These are phyloP conservation scores for Gasterosteus nipponicus DNA, from an alignment of 2,113 vertebrate genomes.

Conservation along the genomic window DNA sequence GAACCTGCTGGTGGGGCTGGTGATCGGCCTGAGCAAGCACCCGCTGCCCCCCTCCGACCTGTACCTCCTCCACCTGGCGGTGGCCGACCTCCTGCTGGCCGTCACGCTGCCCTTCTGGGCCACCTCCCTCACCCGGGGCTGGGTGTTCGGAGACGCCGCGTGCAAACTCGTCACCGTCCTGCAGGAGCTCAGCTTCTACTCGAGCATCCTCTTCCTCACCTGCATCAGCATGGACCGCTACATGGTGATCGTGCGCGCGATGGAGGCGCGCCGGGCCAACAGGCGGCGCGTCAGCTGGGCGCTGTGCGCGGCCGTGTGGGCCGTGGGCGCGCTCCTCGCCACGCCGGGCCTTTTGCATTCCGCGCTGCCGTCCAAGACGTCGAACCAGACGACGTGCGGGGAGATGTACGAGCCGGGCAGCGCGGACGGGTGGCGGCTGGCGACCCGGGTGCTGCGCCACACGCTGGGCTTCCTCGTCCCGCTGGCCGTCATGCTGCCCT, in stretches of 20 bases:
- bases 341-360: constrained; percentile 73
- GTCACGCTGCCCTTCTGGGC: constrained; percentile 80
- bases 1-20: constrained; percentile 76
- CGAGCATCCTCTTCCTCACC: constrained; percentile 82
- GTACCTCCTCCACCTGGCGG: constrained; percentile 80
- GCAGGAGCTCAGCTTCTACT: constrained; percentile 83
- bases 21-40: constrained; percentile 65
- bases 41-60: constrained; percentile 76
- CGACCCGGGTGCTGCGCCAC: constrained; percentile 73
- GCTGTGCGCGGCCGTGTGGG: constrained; percentile 74
- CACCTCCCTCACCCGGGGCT: constrained; percentile 62
- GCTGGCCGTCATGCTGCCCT: constrained; percentile 74
- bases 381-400: constrained; percentile 21
- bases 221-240: constrained; percentile 85
- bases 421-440: constrained; percentile 68
- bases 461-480: constrained; percentile 77
- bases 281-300: constrained; percentile 56
- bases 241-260: constrained; percentile 79
- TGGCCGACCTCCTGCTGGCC: constrained; percentile 79
- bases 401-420: constrained; percentile 58
- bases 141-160: constrained; percentile 78
- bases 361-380: fast-evolving
- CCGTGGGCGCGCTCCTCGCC: constrained; percentile 66
- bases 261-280: constrained; percentile 55
- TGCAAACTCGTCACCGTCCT: constrained; percentile 78